phyloP scores from a whole-genome alignment of 2,113 vertebrate genomes.

The Myotis lucifugus region DNA sequence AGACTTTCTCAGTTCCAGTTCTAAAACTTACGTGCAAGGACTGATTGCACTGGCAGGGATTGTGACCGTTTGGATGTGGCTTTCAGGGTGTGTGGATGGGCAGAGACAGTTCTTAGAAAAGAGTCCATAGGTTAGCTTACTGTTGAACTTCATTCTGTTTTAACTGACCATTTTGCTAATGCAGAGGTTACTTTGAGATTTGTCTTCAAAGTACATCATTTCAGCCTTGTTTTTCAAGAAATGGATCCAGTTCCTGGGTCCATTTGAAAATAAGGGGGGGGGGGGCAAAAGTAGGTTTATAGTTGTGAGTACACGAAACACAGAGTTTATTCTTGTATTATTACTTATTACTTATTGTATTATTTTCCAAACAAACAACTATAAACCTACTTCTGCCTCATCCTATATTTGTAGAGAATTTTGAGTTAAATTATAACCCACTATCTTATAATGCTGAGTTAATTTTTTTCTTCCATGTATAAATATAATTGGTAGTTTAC shows the following conservation, averaged over 20 bases:
- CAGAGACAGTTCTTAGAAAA: not conserved
- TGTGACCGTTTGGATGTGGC: not conserved
- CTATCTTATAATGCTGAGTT: not conserved
- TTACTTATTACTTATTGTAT: not conserved
- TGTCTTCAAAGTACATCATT: conserved; percentile 11
- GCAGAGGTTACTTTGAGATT: conserved; percentile 23
- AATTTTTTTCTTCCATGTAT: conserved; percentile 7
- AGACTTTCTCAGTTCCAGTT: not conserved
- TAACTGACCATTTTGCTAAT: conserved; percentile 14
- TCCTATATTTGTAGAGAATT: not conserved
- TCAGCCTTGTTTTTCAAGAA: conserved; percentile 27
- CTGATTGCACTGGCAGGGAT: not conserved
- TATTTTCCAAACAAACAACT: not conserved
- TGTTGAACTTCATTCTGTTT: conserved; percentile 4
- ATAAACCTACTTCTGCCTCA: not conserved
- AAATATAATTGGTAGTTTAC: conserved; percentile 31
- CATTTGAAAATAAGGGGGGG: not conserved
- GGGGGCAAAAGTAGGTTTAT: not conserved
- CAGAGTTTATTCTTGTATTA: not conserved
- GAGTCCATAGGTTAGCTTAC: not conserved
- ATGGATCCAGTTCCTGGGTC: not conserved
- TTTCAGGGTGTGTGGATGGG: not conserved
- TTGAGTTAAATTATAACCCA: not conserved
- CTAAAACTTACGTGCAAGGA: conserved; percentile 5
- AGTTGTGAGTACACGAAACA: not conserved